Percentiles rank a stretch among this genome's conserved stretches.
Evolutionary conservation across 2,888 invertebrate genomes (phyloP).

Genomic region (Leptopterna dolabrata): DNA sequence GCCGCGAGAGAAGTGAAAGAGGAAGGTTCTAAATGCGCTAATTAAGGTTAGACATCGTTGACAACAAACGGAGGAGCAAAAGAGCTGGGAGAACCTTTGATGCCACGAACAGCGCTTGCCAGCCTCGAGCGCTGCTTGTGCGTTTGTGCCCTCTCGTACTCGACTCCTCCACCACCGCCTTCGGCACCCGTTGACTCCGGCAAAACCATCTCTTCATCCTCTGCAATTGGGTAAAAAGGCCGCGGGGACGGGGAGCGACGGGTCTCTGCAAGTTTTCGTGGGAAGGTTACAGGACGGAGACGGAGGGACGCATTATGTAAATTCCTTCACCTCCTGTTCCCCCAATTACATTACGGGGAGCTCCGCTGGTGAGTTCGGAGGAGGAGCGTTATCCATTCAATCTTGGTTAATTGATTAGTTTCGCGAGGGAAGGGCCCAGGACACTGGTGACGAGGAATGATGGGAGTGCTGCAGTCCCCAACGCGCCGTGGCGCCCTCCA

Average conservation of each 20-base stretch:
- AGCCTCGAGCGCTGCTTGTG: background rate
- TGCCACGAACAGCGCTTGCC: conserved; percentile 27
- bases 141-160: background rate
- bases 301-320: conserved; percentile 1
- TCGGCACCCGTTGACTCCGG: background rate
- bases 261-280: background rate
- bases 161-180: background rate
- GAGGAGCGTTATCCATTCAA: background rate
- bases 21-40: conserved; percentile 32
- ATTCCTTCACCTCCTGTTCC: background rate
- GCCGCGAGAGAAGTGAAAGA: background rate
- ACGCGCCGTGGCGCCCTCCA: too few relatives aligned
- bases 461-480: background rate
- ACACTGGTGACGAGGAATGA: background rate
- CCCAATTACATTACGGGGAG: conserved; percentile 2
- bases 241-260: background rate
- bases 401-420: conserved; percentile 11
- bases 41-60: conserved; percentile 42
- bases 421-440: background rate
- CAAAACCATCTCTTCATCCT: background rate
- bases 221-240: conserved; percentile 17
- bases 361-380: background rate
- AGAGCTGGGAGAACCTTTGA: conserved; percentile 13
- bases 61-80: conserved; percentile 32
- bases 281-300: background rate